Evolutionary conservation across 2,113 vertebrate genomes (phyloP), one percentile per base, ranked within the genome.

Genomic region (Peucedramus taeniatus): DNA sequence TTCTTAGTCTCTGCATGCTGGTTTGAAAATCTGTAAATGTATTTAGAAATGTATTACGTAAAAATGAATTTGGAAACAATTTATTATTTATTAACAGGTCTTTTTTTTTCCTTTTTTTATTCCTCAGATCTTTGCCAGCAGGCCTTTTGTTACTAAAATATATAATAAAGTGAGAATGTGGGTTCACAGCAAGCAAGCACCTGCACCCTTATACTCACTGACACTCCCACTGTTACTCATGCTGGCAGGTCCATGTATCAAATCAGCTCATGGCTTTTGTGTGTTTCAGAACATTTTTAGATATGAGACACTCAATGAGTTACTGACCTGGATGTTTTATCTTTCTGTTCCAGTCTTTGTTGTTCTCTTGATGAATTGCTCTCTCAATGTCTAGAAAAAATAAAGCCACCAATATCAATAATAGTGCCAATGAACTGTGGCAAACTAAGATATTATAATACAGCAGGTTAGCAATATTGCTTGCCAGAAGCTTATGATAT

Each of bases 381-480:
- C 63, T 54, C 35, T 85, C 78, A 92, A 57, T 16, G 31, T 53
- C 61, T 78, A 35, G 49, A 65, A 95, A 97, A 94, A 96, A 94
- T 80, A 68, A 77, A 85, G 61, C 24, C 47, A 92, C 95, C 84
- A 77, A 68, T 95, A 95, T 83, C 68, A 93, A 82, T 95, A 72
- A 96, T 42, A 69, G 19, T 65, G 9, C 31, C 69, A 93, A 79
- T 82, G 83, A 92, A 84, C 77, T 87, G 82, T 91, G 76, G n/a
- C 54, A 84, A 87, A 86, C n/a, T 79, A 88, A 87, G 87, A 49
- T 28, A 39, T 60, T 27, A 60, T 39, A 83, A 87, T 79, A 76
- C 9, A 45, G 35, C 33, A 94, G 71, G 94, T 95, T 94, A 96
- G 83, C 81, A 93, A 85, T 76, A 96, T 42, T 94, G 64, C 35